These are phyloP conservation scores for Vidua macroura DNA, from an alignment of 2,113 vertebrate genomes.

Conservation along the genomic window DNA sequence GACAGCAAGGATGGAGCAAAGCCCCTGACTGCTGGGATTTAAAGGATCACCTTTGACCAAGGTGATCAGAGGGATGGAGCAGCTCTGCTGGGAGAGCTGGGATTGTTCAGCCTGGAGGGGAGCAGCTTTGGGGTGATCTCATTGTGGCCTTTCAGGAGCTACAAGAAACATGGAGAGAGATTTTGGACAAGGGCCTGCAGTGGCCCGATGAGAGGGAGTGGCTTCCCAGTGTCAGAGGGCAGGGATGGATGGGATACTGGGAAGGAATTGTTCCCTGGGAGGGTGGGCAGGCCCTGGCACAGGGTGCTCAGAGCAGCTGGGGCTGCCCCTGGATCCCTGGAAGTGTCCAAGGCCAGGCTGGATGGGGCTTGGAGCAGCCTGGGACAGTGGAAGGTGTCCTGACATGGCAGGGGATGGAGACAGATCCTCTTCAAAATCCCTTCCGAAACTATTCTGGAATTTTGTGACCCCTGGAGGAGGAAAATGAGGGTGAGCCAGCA, in stretches of 20 bases:
- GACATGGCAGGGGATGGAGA: background rate
- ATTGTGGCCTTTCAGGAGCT: fast-evolving
- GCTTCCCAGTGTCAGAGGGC: background rate
- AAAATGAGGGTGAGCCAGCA: background rate
- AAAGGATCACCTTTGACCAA: background rate
- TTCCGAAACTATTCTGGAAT: background rate
- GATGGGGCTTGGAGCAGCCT: background rate
- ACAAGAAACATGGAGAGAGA: background rate
- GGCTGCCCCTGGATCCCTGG: background rate
- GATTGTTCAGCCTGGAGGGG: background rate
- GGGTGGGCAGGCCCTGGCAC: background rate
- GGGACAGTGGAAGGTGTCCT: background rate
- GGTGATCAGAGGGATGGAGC: background rate
- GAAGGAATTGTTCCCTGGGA: background rate
- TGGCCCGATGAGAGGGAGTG: too few species aligned
- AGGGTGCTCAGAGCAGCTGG: background rate
- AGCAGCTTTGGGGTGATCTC: fast-evolving
- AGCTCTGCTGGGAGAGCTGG: background rate
- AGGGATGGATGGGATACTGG: background rate
- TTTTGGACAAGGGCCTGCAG: background rate
- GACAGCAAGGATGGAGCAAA: background rate
- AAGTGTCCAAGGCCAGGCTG: background rate
- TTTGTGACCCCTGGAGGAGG: background rate
- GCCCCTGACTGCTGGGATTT: background rate
- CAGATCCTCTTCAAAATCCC: background rate